phyloP scores from a whole-genome alignment of 2,888 invertebrate species.

The Melinaea marsaeus region DNA sequence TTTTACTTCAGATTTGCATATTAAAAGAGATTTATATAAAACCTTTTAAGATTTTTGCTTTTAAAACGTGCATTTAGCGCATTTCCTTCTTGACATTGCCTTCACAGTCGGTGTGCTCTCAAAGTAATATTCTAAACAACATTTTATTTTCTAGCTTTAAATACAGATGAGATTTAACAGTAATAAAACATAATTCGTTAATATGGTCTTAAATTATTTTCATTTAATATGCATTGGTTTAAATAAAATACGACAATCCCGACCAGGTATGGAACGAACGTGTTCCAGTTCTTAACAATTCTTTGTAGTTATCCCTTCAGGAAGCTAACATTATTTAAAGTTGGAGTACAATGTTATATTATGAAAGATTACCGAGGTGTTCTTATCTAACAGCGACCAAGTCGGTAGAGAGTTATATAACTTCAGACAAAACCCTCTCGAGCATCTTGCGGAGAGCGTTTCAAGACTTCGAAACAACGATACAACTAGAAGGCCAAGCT shows the following conservation, averaged over 20 bases:
- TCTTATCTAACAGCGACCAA: neutral
- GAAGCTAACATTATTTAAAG: too few species aligned
- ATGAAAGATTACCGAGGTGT: too few species aligned
- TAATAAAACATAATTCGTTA: too few species aligned
- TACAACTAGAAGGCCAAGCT: constrained; percentile 3
- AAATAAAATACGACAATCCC: too few species aligned
- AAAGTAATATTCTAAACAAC: neutral
- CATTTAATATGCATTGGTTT: too few species aligned
- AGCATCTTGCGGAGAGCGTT: neutral
- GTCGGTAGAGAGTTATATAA: neutral
- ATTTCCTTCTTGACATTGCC: constrained; percentile 6
- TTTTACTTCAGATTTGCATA: neutral
- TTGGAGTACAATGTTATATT: too few species aligned
- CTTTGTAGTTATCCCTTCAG: too few species aligned
- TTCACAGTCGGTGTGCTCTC: neutral
- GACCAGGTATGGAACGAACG: too few species aligned
- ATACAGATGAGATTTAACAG: too few species aligned
- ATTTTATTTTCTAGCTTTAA: neutral
- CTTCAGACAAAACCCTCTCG: neutral
- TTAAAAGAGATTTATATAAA: constrained; percentile 3
- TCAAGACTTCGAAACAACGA: constrained; percentile 3
- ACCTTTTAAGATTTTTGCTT: constrained; percentile 5
- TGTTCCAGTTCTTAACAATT: too few species aligned
- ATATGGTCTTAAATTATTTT: too few species aligned
- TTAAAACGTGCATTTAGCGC: constrained; percentile 6